These are phyloP conservation scores for Trichopoda pennipes DNA, from an alignment of 2,888 invertebrate genomes.

Conservation along the genomic window DNA sequence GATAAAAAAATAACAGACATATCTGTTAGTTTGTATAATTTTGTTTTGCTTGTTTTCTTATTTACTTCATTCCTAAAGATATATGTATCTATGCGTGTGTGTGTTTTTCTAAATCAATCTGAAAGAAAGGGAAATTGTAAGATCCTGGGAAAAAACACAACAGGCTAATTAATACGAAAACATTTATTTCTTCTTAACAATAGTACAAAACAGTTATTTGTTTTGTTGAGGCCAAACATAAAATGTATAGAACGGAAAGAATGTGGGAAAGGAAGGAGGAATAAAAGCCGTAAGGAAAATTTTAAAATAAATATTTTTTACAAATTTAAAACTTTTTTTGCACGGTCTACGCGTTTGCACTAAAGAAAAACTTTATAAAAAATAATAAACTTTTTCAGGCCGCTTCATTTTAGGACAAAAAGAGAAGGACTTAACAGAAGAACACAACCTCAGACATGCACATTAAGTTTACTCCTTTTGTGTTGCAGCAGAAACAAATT, in stretches of 20 bases:
- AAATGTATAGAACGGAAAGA: not conserved
- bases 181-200: slow-evolving; percentile 47
- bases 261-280: not conserved
- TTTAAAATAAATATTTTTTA: not conserved
- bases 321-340: not conserved
- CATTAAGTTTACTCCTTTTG: slow-evolving; percentile 61
- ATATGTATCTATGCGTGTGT: not conserved
- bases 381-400: slow-evolving; percentile 57
- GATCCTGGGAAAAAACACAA: slow-evolving; percentile 16
- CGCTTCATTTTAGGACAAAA: slow-evolving; percentile 8
- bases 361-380: slow-evolving; percentile 15
- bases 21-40: not conserved
- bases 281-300: too few species aligned
- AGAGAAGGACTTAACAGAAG: slow-evolving; percentile 24
- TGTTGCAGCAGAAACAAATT: slow-evolving; percentile 34
- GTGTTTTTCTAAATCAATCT: slow-evolving; percentile 51
- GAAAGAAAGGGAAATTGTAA: slow-evolving; percentile 33
- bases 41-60: not conserved
- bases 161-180: slow-evolving; percentile 68
- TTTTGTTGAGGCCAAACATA: not conserved
- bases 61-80: not conserved
- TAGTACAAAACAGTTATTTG: not conserved
- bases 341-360: not conserved
- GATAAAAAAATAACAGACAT: slow-evolving; percentile 26
- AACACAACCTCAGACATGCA: slow-evolving; percentile 60